Evolutionary conservation across 2,113 vertebrate species (phyloP).

Genomic region (Panthera leo): DNA sequence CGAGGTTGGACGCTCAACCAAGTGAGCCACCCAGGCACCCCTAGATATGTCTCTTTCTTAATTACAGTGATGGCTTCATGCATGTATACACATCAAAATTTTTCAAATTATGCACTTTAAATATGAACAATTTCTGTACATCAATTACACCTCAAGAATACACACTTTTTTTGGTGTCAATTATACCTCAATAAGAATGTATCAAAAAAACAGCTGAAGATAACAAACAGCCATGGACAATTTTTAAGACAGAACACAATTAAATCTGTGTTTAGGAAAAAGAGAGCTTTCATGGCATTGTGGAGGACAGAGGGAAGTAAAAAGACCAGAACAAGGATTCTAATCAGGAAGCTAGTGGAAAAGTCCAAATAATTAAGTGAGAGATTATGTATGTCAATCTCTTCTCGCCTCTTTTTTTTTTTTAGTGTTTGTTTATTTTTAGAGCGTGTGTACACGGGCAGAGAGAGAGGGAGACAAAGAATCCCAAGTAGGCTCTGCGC

Average conservation of each 20-base stretch:
- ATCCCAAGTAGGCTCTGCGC: too few species aligned
- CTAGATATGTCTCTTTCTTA: neutral
- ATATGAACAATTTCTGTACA: neutral
- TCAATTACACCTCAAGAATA: neutral
- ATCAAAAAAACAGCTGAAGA: neutral
- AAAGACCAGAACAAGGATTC: neutral
- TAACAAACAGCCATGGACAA: neutral
- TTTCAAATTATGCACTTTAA: neutral
- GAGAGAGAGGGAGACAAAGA: too few species aligned
- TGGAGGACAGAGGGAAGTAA: neutral
- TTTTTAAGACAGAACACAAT: neutral
- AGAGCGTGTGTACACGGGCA: too few species aligned
- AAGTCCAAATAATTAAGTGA: neutral
- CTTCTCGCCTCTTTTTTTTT: neutral
- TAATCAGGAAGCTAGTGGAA: neutral
- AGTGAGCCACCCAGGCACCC: too few species aligned
- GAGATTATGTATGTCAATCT: neutral
- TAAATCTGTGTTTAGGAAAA: neutral
- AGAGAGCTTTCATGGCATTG: neutral
- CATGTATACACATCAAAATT: rapidly evolving
- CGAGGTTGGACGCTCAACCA: rapidly evolving
- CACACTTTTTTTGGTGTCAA: neutral
- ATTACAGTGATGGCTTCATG: neutral
- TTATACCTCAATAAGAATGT: neutral
- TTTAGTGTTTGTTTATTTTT: too few species aligned